Conservation (phyloP, 2,888 invertebrate genomes). For the Malthinus seriepunctatus region DNA sequence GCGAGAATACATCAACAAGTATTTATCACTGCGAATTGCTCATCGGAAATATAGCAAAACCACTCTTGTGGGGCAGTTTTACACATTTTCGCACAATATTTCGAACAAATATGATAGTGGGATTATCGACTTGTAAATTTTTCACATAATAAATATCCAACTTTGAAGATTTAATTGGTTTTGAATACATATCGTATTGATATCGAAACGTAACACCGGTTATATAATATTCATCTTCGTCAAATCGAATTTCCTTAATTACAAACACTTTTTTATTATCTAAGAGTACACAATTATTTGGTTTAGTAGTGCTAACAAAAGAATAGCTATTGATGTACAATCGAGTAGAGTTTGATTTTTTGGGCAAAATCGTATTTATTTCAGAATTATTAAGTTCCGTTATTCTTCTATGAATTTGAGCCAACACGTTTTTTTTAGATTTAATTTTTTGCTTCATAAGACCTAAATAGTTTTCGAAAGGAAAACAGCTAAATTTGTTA, state of each 20-base stretch:
- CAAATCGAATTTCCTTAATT: neutral
- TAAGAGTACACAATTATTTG: neutral
- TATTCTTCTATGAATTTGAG: neutral
- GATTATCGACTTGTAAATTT: neutral
- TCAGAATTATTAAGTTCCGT: neutral
- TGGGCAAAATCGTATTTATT: neutral
- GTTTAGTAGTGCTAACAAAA: neutral
- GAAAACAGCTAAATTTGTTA: neutral
- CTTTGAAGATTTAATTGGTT: neutral
- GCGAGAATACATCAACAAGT: too few relatives aligned
- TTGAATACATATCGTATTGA: neutral
- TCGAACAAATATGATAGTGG: neutral
- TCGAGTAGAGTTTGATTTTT: neutral
- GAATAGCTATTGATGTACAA: neutral
- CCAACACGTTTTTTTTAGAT: neutral
- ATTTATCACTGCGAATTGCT: too few relatives aligned
- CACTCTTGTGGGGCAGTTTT: neutral
- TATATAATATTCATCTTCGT: neutral
- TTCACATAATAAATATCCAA: neutral
- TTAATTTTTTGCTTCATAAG: neutral
- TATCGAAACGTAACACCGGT: neutral
- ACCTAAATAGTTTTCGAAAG: neutral
- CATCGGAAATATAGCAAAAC: neutral
- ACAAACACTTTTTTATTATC: neutral
- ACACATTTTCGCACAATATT: neutral